Evolutionary conservation across 1,140 invertebrate genomes (phyloP).

Genomic region (Camponotus pennsylvanicus): DNA sequence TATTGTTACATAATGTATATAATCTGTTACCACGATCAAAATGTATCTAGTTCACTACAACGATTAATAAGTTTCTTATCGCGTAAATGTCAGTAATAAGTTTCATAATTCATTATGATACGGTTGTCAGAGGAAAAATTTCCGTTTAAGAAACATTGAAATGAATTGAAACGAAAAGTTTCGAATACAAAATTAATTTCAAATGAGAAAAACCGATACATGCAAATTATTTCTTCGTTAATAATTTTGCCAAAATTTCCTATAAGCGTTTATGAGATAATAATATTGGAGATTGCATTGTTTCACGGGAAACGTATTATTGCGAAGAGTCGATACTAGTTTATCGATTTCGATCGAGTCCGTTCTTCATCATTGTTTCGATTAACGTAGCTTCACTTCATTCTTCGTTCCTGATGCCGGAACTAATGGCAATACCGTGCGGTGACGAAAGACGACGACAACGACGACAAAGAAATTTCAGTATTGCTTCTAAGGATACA

Average conservation of each 20-base stretch:
- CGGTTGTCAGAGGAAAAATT: slow-evolving; percentile 1
- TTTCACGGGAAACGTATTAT: not conserved
- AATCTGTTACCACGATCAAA: not conserved
- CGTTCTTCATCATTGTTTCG: slow-evolving; percentile 14
- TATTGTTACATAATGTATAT: not conserved
- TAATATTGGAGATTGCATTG: not conserved
- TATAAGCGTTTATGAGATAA: not conserved
- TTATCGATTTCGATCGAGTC: not conserved
- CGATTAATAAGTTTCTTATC: slow-evolving; percentile 22
- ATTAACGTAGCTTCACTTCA: slow-evolving; percentile 61
- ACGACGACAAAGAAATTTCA: slow-evolving; percentile 62
- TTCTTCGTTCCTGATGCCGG: slow-evolving; percentile 75
- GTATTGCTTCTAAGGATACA: slow-evolving; percentile 3
- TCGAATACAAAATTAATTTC: slow-evolving; percentile 16
- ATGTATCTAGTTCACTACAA: slow-evolving; percentile 12
- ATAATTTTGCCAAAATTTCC: not conserved
- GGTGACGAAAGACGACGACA: slow-evolving; percentile 64
- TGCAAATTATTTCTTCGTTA: not conserved
- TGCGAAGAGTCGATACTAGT: slow-evolving; percentile 1
- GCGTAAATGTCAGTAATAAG: not conserved
- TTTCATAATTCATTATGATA: not conserved
- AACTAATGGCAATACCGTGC: slow-evolving; percentile 79
- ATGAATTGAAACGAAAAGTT: not conserved
- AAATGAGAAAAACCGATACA: not conserved
- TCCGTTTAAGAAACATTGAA: not conserved